Conservation (phyloP, 2,797 vertebrate genomes). For the Chelidonichthys spinosus region DNA sequence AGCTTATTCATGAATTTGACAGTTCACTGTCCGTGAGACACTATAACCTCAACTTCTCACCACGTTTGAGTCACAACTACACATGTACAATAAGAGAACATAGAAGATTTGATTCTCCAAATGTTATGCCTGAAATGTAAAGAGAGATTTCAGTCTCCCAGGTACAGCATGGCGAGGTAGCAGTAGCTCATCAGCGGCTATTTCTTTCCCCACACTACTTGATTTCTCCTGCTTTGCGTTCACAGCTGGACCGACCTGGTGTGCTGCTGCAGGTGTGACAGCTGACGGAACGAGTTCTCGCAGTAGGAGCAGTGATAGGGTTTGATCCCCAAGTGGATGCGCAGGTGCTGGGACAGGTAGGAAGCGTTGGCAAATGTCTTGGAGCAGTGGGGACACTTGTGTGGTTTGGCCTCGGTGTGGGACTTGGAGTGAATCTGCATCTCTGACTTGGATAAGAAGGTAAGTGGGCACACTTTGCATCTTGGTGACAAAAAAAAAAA, state of each 20-base stretch:
- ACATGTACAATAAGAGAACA: background rate
- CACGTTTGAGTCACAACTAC: background rate
- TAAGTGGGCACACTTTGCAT: constrained; percentile 98
- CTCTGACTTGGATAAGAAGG: constrained; percentile 98
- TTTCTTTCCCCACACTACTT: background rate
- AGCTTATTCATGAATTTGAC: too few species aligned
- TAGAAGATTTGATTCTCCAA: background rate
- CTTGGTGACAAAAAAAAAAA: constrained; percentile 72
- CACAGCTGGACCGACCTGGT: constrained; percentile 88
- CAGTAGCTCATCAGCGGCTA: background rate
- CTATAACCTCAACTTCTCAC: background rate
- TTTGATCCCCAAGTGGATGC: constrained; percentile 98
- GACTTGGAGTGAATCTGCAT: constrained; percentile 99
- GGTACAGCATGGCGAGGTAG: background rate
- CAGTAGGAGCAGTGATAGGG: constrained; percentile 99
- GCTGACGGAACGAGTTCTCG: constrained; percentile 98
- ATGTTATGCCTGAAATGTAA: background rate
- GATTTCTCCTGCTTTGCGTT: background rate
- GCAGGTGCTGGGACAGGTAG: constrained; percentile 98
- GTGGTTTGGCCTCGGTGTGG: constrained; percentile 99
- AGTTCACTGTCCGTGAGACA: too few species aligned
- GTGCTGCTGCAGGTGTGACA: constrained; percentile 99
- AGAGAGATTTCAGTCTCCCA: background rate
- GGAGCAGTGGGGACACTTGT: constrained; percentile 99
- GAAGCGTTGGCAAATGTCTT: constrained; percentile 99